Conservation (phyloP, 2,888 invertebrate species). For the Chloroclystis v-ata region DNA sequence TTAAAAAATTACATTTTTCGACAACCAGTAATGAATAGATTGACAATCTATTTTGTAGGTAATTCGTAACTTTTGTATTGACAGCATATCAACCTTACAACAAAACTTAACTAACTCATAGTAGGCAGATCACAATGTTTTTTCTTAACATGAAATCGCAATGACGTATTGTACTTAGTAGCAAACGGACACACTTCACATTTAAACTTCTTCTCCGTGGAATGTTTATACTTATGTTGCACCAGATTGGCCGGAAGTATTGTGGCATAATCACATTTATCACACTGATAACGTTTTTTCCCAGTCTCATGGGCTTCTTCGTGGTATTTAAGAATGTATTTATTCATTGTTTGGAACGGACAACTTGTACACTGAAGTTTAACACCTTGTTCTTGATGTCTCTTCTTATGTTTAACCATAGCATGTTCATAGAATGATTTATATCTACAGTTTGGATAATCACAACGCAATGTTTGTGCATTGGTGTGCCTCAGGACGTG, state of each 20-base stretch:
- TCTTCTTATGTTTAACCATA: slow-evolving; percentile 61
- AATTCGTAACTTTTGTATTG: too few relatives aligned
- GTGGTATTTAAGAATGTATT: slow-evolving; percentile 65
- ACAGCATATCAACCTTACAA: too few relatives aligned
- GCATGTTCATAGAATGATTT: slow-evolving; percentile 63
- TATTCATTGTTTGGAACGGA: slow-evolving; percentile 69
- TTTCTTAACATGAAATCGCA: slow-evolving; percentile 68
- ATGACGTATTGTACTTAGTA: slow-evolving; percentile 68
- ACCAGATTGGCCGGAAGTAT: slow-evolving; percentile 65
- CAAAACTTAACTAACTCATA: slow-evolving; percentile 38
- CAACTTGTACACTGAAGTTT: slow-evolving; percentile 63
- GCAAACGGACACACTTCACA: slow-evolving; percentile 71
- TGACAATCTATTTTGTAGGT: too few relatives aligned
- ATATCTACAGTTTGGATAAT: slow-evolving; percentile 53
- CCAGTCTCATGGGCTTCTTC: slow-evolving; percentile 67
- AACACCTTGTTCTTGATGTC: slow-evolving; percentile 56
- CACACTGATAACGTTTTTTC: slow-evolving; percentile 58
- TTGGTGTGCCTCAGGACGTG: slow-evolving; percentile 64
- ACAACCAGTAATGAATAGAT: too few relatives aligned
- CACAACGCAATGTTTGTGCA: slow-evolving; percentile 56
- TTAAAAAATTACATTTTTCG: too few relatives aligned
- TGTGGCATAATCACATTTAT: slow-evolving; percentile 68
- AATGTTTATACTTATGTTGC: slow-evolving; percentile 71
- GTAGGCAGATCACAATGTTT: slow-evolving; percentile 73
- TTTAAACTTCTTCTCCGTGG: slow-evolving; percentile 63